Base-by-base conservation (phyloP, 2,797 vertebrate genomes). In the Helarctos malayanus region DNA sequence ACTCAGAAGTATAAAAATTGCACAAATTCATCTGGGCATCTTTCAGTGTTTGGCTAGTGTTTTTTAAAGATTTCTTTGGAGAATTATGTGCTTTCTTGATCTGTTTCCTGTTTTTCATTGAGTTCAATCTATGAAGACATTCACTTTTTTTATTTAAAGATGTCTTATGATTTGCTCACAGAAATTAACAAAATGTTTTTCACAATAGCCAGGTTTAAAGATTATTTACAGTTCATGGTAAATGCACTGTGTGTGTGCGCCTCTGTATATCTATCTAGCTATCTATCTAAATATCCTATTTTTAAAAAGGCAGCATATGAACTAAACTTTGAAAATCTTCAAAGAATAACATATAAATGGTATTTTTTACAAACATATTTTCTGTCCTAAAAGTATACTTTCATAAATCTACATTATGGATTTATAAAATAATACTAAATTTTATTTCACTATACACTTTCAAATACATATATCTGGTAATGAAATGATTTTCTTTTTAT, bases 51-150 rank as follows among this genome's bases (percentile, higher is more conserved):
- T 80, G n/a, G 27, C 7, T 35, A 59, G 8, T 29, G 25, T 93
- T 91, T 89, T 97, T 32, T 65, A 38, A 91, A 91, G 18, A 78
- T 95, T 93, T 95, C 5, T 94, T 83, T 69, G 14, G 41, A 61
- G 10, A 80, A 94, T 16, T 32, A 16, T 52, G 38, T 35, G 16
- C 7, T 75, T 69, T 71, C 14, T 86, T 79, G 49, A 47, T 84
- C 18, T 92, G 18, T 38, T 4, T 86, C 29, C 8, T 59, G 3
- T 79, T 89, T 73, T 23, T 18, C 38, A 45, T 25, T 75, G 23
- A 92, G 27, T 5, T 82, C 7, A 16, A 49, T 65, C 27, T 89
- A 49, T 38, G 38, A 80, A 0, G 82, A 29, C 38, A 63, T 19
- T 76, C 61, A 4, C 7, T 93, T 57, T 78, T 21, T 54, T 38